A percentile compares a stretch with the other conserved stretches of the same genome.
phyloP scores from a whole-genome alignment of 2,888 invertebrate genomes.

The Chouioia cunea region DNA sequence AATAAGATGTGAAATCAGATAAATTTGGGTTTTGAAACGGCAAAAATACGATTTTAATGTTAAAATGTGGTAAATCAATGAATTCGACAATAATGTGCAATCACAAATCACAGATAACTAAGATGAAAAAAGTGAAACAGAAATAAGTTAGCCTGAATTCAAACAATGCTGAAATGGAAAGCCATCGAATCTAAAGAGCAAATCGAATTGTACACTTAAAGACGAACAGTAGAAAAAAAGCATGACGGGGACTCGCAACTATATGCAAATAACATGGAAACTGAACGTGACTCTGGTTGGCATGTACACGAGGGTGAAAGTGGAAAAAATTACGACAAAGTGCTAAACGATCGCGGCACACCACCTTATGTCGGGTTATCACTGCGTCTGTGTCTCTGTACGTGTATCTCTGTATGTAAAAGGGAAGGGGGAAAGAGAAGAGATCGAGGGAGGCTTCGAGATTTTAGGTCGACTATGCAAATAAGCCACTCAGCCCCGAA shows the following conservation, averaged over 20 bases:
- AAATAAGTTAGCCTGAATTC: not conserved
- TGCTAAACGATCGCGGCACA: constrained; percentile 66
- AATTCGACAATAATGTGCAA: too few relatives aligned
- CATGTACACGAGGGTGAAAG: constrained; percentile 9
- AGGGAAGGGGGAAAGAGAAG: constrained; percentile 39
- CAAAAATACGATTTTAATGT: too few relatives aligned
- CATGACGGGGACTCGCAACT: not conserved
- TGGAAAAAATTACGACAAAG: constrained; percentile 67
- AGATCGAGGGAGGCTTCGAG: constrained; percentile 5
- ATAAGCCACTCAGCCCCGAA: constrained; percentile 56
- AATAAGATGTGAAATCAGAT: too few relatives aligned
- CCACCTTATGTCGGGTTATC: constrained; percentile 66
- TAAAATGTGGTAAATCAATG: too few relatives aligned
- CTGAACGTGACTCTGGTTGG: not conserved
- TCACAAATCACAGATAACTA: not conserved
- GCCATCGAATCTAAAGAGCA: not conserved
- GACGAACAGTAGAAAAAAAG: constrained; percentile 15
- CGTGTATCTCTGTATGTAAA: constrained; percentile 49
- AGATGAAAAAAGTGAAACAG: not conserved
- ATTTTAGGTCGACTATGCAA: constrained; percentile 46
- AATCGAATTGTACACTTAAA: constrained; percentile 16
- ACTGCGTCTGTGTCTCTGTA: constrained; percentile 61
- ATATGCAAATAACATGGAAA: constrained; percentile 32
- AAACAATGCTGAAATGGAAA: too few relatives aligned
- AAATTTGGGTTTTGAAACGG: too few relatives aligned